A percentile compares a stretch with the other conserved stretches of the same genome.
phyloP scores from a whole-genome alignment of 2,888 invertebrate genomes.

The Drosophila mimica region DNA sequence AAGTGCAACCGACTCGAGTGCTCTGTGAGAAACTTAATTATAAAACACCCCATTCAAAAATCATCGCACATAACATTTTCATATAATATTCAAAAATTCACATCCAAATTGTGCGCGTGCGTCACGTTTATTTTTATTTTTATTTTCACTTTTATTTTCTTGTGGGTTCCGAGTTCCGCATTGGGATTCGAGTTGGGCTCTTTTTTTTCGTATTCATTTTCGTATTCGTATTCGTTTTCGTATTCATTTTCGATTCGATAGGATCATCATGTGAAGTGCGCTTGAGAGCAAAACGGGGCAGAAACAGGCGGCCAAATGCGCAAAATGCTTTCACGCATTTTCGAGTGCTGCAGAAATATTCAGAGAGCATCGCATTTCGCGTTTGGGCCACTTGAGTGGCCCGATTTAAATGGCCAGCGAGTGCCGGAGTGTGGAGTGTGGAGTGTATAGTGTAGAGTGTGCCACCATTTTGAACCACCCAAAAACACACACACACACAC shows the following conservation, averaged over 20 bases:
- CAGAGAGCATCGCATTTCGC: slow-evolving; percentile 29
- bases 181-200: neutral
- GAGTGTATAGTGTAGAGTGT: slow-evolving; percentile 8
- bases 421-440: slow-evolving; percentile 5
- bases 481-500: slow-evolving; percentile 5
- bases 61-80: slow-evolving; percentile 52
- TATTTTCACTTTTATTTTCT: neutral
- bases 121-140: slow-evolving; percentile 39
- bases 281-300: slow-evolving; percentile 57
- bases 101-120: slow-evolving; percentile 60
- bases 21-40: slow-evolving; percentile 47
- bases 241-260: slow-evolving; percentile 3
- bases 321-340: slow-evolving; percentile 66
- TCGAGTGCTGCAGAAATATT: slow-evolving; percentile 21
- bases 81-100: slow-evolving; percentile 29
- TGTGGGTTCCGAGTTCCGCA: neutral
- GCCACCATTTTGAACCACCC: slow-evolving; percentile 21
- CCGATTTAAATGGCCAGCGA: slow-evolving; percentile 31
- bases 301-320: slow-evolving; percentile 68
- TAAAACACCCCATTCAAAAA: slow-evolving; percentile 61
- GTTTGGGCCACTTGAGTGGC: slow-evolving; percentile 37
- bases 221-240: slow-evolving; percentile 5
- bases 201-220: neutral
- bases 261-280: slow-evolving; percentile 26
- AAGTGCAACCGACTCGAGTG: slow-evolving; percentile 10